Evolutionary conservation across 2,888 invertebrate species (phyloP), one percentile per base, ranked within the genome.

Genomic region (Amblyteles armatorius): DNA sequence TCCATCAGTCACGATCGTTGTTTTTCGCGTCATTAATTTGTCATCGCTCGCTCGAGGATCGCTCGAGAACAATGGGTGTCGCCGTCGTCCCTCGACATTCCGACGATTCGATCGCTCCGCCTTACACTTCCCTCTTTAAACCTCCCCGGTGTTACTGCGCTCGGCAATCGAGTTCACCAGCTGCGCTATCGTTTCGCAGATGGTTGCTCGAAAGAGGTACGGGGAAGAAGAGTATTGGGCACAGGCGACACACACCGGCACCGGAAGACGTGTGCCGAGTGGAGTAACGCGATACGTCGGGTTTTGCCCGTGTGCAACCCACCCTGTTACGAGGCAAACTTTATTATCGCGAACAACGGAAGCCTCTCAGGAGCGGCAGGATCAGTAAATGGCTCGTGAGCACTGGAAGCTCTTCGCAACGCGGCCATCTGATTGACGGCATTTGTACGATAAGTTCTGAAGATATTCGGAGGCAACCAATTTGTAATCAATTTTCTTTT

Each of bases 281-380:
- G 40, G 60, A 50, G 73, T 79, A 83, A 73, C 82, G 73, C 63
- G 78, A 83, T 68, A 79, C 73, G 50, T 50, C 63, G 63, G 29
- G 40, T 68, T 60, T 68, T 50, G 50, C 19, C 55, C 60, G 7
- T 65, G 40, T 16, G 68, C 68, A 52, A 50, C 52, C 40, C 73
- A 72, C 72, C 73, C 67, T 78, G 55, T 60, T 68, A 73, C 33
- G 68, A 73, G 40, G 73, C 67, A 73, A 83, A 83, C 73, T 83
- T 78, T 73, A 83, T 83, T 83, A 83, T 78, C 50, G 60, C 78
- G 67, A 72, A 44, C 77, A 67, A 55, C 76, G n/a, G 40, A 71
- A 36, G 76, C 63, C 60, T 63, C 67, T 69, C 19, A 44, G 74
- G n/a, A 33, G 63, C 29, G 16, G 5, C 63, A 16, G 33, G 29